phyloP scores from a whole-genome alignment of 2,113 vertebrate species.

The Athene cunicularia region DNA sequence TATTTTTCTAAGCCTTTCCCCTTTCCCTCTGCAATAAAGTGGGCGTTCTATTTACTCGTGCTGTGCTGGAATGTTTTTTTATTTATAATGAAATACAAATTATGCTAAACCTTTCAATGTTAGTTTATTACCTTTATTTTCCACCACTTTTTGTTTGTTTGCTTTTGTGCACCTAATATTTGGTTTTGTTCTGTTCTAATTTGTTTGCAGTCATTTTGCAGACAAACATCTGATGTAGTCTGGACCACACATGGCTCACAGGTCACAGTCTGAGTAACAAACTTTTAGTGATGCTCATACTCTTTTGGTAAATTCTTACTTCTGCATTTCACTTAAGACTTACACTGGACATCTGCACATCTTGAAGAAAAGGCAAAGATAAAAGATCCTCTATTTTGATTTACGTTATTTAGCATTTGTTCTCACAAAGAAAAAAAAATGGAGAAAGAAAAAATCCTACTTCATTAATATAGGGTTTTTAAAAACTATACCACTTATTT shows the following conservation, averaged over 20 bases:
- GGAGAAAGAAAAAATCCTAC: background rate
- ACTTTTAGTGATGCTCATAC: background rate
- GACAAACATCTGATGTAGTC: background rate
- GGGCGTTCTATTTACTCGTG: background rate
- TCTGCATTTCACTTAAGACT: background rate
- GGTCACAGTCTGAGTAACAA: background rate
- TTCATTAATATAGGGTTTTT: accelerated
- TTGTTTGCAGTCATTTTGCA: background rate
- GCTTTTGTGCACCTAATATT: background rate
- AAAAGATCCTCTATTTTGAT: background rate
- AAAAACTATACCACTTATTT: background rate
- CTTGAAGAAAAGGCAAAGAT: background rate
- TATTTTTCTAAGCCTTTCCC: background rate
- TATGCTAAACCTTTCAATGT: background rate
- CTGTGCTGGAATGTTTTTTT: conserved; percentile 20
- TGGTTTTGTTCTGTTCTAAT: conserved; percentile 14
- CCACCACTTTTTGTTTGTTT: conserved; percentile 18
- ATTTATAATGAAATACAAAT: conserved; percentile 25
- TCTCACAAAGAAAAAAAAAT: background rate
- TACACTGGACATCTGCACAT: background rate
- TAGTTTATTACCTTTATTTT: conserved; percentile 27
- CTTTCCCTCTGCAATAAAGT: background rate
- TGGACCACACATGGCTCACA: background rate
- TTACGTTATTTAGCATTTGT: background rate
- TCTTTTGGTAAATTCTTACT: background rate